Conservation (phyloP, 2,888 invertebrate genomes). For the Halocaridina rubra region DNA sequence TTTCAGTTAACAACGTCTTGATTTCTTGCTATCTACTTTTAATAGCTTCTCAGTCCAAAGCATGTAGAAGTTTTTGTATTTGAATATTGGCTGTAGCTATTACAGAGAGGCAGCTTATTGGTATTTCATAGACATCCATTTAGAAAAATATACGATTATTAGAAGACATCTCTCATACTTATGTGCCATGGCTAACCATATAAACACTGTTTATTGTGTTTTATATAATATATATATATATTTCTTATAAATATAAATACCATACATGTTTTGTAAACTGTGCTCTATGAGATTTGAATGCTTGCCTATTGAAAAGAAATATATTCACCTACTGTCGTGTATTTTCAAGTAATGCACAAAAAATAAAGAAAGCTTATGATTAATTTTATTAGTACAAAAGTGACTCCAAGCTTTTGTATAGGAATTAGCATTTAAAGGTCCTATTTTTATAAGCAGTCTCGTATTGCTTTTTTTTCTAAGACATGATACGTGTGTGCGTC, state of each 20-base stretch:
- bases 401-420: conserved; percentile 59
- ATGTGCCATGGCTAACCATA: conserved; percentile 58
- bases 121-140: conserved; percentile 35
- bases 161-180: conserved; percentile 53
- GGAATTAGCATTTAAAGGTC: conserved; percentile 49
- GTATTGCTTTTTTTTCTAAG: conserved; percentile 51
- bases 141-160: background rate
- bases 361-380: conserved; percentile 27
- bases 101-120: conserved; percentile 42
- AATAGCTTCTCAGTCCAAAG: too few species aligned
- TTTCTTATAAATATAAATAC: background rate
- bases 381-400: conserved; percentile 60
- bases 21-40: too few species aligned
- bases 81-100: background rate
- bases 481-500: conserved; percentile 49
- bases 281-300: conserved; percentile 56
- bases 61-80: too few species aligned
- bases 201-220: conserved; percentile 56
- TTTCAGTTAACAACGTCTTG: too few species aligned
- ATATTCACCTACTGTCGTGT: conserved; percentile 59
- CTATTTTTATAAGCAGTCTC: conserved; percentile 59
- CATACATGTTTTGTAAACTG: conserved; percentile 59
- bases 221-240: too few species aligned
- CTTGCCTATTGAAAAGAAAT: conserved; percentile 49
- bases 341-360: conserved; percentile 58